Evolutionary conservation across 2,888 invertebrate species (phyloP).

Genomic region (Cantharis flavilabris): DNA sequence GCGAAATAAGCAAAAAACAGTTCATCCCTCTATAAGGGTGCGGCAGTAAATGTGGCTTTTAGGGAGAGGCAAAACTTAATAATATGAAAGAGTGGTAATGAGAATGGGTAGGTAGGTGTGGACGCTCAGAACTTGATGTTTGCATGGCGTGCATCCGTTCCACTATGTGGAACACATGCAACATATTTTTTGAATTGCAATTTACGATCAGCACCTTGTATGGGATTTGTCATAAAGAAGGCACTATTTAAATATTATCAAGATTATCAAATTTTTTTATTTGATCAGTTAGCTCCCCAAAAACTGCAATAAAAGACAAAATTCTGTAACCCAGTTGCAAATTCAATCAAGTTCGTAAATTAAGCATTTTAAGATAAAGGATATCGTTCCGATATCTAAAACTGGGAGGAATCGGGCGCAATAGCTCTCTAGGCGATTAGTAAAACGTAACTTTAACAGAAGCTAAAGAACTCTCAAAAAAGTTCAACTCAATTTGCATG

Average conservation of each 20-base stretch:
- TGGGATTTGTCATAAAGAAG: not conserved
- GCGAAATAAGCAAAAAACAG: slow-evolving; percentile 6
- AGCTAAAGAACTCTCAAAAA: not conserved
- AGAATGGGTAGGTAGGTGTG: slow-evolving; percentile 36
- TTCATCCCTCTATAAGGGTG: slow-evolving; percentile 16
- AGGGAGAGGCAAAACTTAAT: slow-evolving; percentile 28
- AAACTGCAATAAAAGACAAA: not conserved
- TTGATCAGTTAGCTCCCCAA: not conserved
- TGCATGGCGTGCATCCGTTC: slow-evolving; percentile 32
- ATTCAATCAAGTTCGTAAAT: not conserved
- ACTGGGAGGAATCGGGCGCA: not conserved
- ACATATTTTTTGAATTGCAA: not conserved
- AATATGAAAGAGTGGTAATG: slow-evolving; percentile 35
- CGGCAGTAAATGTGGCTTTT: slow-evolving; percentile 20
- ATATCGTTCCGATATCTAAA: not conserved
- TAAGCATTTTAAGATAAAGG: not conserved
- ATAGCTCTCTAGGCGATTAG: not conserved
- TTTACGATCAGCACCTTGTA: not conserved
- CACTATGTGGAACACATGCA: slow-evolving; percentile 28
- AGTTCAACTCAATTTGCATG: not conserved
- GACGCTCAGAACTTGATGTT: slow-evolving; percentile 34
- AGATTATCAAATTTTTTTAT: not conserved
- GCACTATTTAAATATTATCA: not conserved
- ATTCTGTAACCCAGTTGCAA: not conserved
- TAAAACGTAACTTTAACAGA: not conserved